Base-by-base conservation (phyloP, 2,113 vertebrate genomes). In the Pterophyllum scalare region DNA sequence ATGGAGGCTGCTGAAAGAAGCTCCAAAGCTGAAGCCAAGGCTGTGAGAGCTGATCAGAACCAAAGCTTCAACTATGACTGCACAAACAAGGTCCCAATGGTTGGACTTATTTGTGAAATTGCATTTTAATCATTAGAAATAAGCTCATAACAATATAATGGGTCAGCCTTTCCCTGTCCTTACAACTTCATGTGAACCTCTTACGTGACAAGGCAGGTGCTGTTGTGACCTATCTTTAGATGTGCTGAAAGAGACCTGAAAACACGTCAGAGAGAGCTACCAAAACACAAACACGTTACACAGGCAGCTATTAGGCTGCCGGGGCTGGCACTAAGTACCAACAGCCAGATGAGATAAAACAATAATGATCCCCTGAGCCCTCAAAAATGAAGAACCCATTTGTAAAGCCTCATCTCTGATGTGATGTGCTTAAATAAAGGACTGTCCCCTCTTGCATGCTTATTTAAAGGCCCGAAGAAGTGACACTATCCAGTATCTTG, bases 181-280 rank as follows among this genome's bases (percentile, higher is more conserved):
- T 40, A 33, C 26, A 60, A 46, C 31, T 79, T 58, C 26, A 84
- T 61, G 28, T 77, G n/a, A 56, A 70, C 28, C 59, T 65, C 52
- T 40, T 67, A 46, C 46, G 46, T 79, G 54, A 57, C 24, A 19
- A 64, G 79, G 60, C 72, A 64, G 54, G 24, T 19, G 54, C 38
- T 59, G 52, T 78, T 62, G n/a, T 35, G 52, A 33, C 65, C 79
- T 84, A 88, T 88, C 82, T 85, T 92, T 80, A 82, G 79, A 83
- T 70, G 57, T 35, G 67, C 28, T 70, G 31, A 79, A 75, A 33
- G 28, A 85, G 74, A 67, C 52, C 88, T 87, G 58, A 57, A 74
- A 80, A 84, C 65, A 43, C 77, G 38, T 61, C 58, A 40, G 43
- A 49, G 35, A 35, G 33, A 72, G 65, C 74, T 56, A 77, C 64